phyloP scores from a whole-genome alignment of 2,888 invertebrate species.

The Phengaris arion region DNA sequence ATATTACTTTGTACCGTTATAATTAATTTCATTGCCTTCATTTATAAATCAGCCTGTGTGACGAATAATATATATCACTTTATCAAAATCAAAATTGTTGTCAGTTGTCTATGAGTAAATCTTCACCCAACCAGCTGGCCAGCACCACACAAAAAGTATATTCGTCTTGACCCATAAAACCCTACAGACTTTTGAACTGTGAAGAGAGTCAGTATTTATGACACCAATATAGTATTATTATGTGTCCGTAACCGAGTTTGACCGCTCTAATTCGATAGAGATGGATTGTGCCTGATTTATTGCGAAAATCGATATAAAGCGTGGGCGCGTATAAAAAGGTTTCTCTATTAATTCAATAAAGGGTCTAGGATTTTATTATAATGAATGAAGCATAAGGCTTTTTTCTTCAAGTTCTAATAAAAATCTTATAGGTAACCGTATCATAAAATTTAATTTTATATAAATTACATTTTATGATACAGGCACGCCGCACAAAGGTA shows the following conservation, averaged over 20 bases:
- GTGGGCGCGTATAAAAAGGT: background rate
- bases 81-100: too few relatives aligned
- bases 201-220: too few relatives aligned
- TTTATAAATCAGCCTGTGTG: background rate
- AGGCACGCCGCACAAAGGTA: background rate
- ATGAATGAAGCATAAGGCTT: background rate
- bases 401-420: background rate
- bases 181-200: too few relatives aligned
- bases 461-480: background rate
- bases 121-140: too few relatives aligned
- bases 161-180: too few relatives aligned
- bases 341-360: background rate
- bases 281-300: conserved; percentile 9
- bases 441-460: background rate
- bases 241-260: background rate
- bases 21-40: background rate
- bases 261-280: background rate
- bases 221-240: background rate
- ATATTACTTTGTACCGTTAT: background rate
- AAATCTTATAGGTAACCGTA: background rate
- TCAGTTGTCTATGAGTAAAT: too few relatives aligned
- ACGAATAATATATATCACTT: background rate
- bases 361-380: background rate
- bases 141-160: too few relatives aligned
- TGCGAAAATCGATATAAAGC: too few relatives aligned